Evolutionary conservation across 53 echinoderm and acorn worm genomes (phyloP).

Genomic region (Crossaster papposus): DNA sequence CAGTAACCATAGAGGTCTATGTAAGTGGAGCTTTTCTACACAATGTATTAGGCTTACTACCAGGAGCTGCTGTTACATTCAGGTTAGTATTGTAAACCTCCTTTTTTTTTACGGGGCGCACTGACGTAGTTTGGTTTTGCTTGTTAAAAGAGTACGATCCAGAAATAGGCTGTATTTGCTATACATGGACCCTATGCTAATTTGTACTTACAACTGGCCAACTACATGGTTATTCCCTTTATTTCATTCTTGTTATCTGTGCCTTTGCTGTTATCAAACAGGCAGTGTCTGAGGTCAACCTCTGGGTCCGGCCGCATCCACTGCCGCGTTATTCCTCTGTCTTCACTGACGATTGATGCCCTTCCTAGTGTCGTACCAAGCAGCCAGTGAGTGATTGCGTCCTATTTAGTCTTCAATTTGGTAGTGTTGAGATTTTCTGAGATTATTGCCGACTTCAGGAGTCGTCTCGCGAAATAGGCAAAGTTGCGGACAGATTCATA

Average conservation of each 20-base stretch:
- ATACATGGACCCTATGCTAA: too few species aligned
- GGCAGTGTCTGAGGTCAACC: neutral
- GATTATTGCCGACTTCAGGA: neutral
- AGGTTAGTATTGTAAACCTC: too few species aligned
- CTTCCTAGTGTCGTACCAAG: constrained; percentile 18
- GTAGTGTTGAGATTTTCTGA: too few species aligned
- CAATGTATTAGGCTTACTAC: constrained; percentile 34
- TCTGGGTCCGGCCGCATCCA: constrained; percentile 7
- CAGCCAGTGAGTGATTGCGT: constrained; percentile 10
- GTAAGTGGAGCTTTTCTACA: neutral
- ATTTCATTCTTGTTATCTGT: neutral
- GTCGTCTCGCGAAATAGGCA: neutral
- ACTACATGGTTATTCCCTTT: too few species aligned
- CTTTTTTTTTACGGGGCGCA: too few species aligned
- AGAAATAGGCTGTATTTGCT: too few species aligned
- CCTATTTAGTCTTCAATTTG: neutral
- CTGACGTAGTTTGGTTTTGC: too few species aligned
- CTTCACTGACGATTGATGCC: constrained; percentile 28
- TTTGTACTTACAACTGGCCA: too few species aligned
- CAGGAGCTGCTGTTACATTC: constrained; percentile 50
- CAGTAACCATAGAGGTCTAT: constrained; percentile 20
- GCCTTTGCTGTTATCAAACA: constrained; percentile 3
- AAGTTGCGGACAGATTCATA: too few species aligned
- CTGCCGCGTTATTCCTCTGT: constrained; percentile 9
- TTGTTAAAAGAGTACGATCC: too few species aligned